Conservation (phyloP, 1,140 invertebrate species). For the Micrasema minimum region DNA sequence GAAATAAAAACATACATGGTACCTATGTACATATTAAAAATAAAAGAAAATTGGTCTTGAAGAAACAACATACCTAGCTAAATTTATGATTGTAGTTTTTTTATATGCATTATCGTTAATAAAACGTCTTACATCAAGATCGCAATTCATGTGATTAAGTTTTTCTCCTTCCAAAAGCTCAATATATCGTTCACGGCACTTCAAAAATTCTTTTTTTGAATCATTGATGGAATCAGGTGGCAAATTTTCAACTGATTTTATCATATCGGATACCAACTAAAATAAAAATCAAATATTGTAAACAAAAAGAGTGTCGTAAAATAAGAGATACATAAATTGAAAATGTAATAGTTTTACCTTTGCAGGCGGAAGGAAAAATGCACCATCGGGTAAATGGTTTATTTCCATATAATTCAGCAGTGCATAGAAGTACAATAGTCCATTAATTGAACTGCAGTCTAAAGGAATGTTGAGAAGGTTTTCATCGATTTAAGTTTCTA, state of each 20-base stretch:
- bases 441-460: constrained; percentile 41
- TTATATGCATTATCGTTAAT: constrained; percentile 42
- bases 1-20: too few species aligned
- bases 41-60: too few species aligned
- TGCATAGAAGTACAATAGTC: constrained; percentile 48
- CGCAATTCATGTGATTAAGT: constrained; percentile 41
- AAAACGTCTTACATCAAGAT: constrained; percentile 46
- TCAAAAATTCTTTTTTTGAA: constrained; percentile 28
- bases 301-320: too few species aligned
- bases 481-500: constrained; percentile 26
- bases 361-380: constrained; percentile 40
- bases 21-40: too few species aligned
- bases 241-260: constrained; percentile 32
- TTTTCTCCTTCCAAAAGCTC: constrained; percentile 50
- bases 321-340: neutral
- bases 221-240: constrained; percentile 32
- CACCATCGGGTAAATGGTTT: constrained; percentile 43
- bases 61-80: constrained; percentile 33
- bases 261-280: constrained; percentile 43
- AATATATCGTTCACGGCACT: constrained; percentile 40
- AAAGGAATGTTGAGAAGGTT: constrained; percentile 35
- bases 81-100: constrained; percentile 43
- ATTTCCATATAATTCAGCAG: constrained; percentile 45
- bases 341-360: constrained; percentile 24
- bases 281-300: constrained; percentile 13